Base-by-base conservation (phyloP, 2,113 vertebrate species). In the Eptesicus fuscus region DNA sequence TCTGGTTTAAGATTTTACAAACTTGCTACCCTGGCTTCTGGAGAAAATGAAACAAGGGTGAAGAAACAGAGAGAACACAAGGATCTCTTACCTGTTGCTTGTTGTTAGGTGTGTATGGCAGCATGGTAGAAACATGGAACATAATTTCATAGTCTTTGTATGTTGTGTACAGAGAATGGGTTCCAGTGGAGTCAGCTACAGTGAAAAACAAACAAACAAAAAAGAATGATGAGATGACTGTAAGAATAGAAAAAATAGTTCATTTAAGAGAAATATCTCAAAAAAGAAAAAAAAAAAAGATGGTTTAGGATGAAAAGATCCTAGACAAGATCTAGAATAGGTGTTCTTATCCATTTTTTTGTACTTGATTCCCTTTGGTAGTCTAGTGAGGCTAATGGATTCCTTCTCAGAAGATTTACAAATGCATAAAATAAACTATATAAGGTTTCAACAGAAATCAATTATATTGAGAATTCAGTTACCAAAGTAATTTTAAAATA, bases 131-230 rank as follows among this genome's bases (percentile, higher is more conserved):
- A 90, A 99, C 99, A 0, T 99, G 99, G 97, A 99, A 99, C 99
- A 99, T 99, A 91, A 99, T 99, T 98, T 99, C 99, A 93, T 99
- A 99, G 98, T 99, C 99, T 97, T 99, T 99, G 97, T 99, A 99
- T 0, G 99, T 98, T 59, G 99, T 99, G 92, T 99, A 99, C 6
- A 99, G 98, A 96, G 99, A 99, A 96, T 99, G 99, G 69, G 99
- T 99, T 89, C 99, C 99, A 0, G 99, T 99, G 91, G 99, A 99
- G 98, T 99, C 99, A 98, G 99, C 99, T 99, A 98, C 37, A 97
- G 90, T 92, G 44, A 44, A 95, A 71, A 44, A 47, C 80, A 91
- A 78, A 95, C 22, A 56, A 61, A 61, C 25, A 97, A 74, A 67
- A 53, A 2, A 42, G 4, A 67, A 71, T 10, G 22, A 85, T 77